Conservation (phyloP, 2,113 vertebrate genomes). For the Lontra canadensis region DNA sequence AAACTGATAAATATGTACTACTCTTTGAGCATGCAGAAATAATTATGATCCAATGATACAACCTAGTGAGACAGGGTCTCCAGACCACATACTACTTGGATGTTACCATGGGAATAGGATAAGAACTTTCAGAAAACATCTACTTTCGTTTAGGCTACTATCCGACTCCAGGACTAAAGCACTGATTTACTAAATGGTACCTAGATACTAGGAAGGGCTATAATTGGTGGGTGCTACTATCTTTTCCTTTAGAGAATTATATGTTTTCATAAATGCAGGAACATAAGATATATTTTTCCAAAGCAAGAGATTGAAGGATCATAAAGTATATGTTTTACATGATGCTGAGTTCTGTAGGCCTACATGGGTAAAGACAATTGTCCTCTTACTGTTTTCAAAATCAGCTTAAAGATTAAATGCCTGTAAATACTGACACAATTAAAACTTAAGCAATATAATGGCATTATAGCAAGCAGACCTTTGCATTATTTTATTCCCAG, state of each 20-base stretch:
- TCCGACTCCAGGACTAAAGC: background rate
- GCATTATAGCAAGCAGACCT: background rate
- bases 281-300: constrained; percentile 26
- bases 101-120: background rate
- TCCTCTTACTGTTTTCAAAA: background rate
- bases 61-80: background rate
- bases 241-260: constrained; percentile 56
- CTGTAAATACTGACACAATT: background rate
- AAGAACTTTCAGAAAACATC: background rate
- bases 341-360: constrained; percentile 24
- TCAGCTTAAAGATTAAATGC: background rate
- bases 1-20: background rate
- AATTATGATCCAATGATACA: background rate
- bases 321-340: background rate
- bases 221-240: constrained; percentile 9
- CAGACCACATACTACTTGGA: background rate
- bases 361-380: constrained; percentile 57
- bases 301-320: constrained; percentile 36
- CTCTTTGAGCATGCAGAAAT: background rate
- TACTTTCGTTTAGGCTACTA: background rate
- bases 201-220: background rate
- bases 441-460: background rate
- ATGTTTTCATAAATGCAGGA: constrained; percentile 26
- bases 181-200: constrained; percentile 17
- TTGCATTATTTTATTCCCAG: background rate